phyloP scores from a whole-genome alignment of 2,888 invertebrate genomes.

The Hypena proboscidalis region DNA sequence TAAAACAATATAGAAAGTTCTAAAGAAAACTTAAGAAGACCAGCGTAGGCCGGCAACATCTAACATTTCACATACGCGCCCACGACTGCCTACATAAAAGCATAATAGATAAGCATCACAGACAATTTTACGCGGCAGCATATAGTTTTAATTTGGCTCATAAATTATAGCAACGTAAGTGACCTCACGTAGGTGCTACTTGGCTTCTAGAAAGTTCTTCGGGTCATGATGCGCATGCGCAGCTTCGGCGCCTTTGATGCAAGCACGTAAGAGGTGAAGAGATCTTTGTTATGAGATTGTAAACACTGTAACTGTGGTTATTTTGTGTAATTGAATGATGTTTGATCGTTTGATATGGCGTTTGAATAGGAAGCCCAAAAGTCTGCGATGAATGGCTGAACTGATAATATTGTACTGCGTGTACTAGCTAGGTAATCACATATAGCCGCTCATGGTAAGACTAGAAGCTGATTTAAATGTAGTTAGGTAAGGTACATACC shows the following conservation, averaged over 20 bases:
- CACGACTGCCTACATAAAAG: conserved; percentile 7
- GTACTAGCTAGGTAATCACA: no score
- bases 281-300: conserved; percentile 5
- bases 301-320: neutral
- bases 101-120: conserved; percentile 10
- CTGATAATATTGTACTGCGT: no score
- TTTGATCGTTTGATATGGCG: no score
- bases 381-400: no score
- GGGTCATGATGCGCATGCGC: conserved; percentile 27
- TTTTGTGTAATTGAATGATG: neutral
- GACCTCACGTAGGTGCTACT: conserved; percentile 45
- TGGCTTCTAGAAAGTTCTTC: conserved; percentile 46
- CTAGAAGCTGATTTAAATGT: no score
- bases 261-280: conserved; percentile 15
- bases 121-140: conserved; percentile 9
- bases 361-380: no score
- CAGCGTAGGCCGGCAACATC: conserved; percentile 7
- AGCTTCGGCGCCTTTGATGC: conserved; percentile 38
- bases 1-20: no score
- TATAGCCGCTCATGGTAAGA: no score
- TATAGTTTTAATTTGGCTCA: conserved; percentile 40
- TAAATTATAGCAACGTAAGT: conserved; percentile 34
- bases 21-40: no score
- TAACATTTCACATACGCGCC: conserved; percentile 4
- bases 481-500: no score